These are phyloP conservation scores for Tinea trinotella DNA, from an alignment of 2,888 invertebrate genomes.

Conservation along the genomic window DNA sequence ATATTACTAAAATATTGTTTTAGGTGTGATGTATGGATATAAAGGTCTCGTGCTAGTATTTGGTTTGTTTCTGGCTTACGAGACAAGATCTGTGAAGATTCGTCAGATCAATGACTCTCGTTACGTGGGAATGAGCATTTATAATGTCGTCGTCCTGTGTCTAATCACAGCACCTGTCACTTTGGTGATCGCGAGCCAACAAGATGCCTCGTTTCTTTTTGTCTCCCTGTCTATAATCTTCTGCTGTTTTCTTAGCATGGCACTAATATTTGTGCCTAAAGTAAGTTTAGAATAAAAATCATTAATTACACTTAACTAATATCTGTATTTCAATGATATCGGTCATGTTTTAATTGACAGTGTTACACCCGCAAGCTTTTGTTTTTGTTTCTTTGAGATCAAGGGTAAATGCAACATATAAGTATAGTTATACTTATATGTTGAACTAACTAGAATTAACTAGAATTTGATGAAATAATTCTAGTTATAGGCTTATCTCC, in stretches of 20 bases:
- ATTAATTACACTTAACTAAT: background rate
- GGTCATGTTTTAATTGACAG: too few species aligned
- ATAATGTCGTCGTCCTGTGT: conserved; percentile 98
- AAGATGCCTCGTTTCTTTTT: conserved; percentile 98
- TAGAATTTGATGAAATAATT: too few species aligned
- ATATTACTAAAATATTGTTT: background rate
- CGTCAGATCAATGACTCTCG: conserved; percentile 98
- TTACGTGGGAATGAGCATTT: conserved; percentile 99
- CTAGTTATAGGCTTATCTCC: too few species aligned
- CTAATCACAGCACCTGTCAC: conserved; percentile 98
- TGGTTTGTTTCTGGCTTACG: conserved; percentile 97
- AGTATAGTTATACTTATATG: too few species aligned
- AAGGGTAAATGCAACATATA: background rate
- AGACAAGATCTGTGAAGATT: conserved; percentile 97
- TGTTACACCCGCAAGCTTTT: too few species aligned
- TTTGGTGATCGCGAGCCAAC: conserved; percentile 96
- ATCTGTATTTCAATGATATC: background rate
- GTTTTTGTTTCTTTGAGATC: background rate
- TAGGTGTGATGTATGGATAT: conserved; percentile 95
- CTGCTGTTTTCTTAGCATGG: conserved; percentile 98
- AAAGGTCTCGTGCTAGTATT: conserved; percentile 97
- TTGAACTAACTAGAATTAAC: too few species aligned
- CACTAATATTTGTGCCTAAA: conserved; percentile 98
- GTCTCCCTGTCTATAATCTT: conserved; percentile 96
- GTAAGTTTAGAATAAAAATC: conserved; percentile 63